Evolutionary conservation across 2,888 invertebrate species (phyloP), one percentile per base, ranked within the genome.

Genomic region (Andrena bicolor): DNA sequence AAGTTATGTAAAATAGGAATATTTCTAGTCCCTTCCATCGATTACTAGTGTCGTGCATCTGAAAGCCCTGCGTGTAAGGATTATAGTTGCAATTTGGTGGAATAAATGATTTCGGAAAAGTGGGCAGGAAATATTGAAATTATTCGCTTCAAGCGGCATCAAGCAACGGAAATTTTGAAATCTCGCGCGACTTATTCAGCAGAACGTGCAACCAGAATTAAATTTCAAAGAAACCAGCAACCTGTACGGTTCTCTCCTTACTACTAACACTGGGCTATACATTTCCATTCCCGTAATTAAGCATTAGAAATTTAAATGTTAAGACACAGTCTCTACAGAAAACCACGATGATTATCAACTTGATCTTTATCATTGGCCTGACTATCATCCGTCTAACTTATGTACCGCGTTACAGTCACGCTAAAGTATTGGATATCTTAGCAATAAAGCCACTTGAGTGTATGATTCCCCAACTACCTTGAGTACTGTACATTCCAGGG

Each of bases 321-420:
- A 83, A 75, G 68, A 77, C 76, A 77, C 82, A 88, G 88, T 87
- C 80, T 86, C 84, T 80, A 61, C 5, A 58, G 23, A 68, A 71
- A 28, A 48, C 66, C 84, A 81, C 76, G 74, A 63, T 58, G 82
- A 88, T 86, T 87, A 87, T 77, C 84, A 86, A 84, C 80, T 41
- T 68, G 78, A 87, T 82, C 72, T 6, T 56, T 51, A 63, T 78
- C 60, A 66, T 75, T 69, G 71, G 76, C 84, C 76, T 61, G 41
- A 64, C 61, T 49, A 65, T 41, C 41, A 41, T 41, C 41, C 41
- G 5, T 58, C 58, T 16, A 58, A 58, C n/a, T 26, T 13, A 35
- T 23, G 35, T 69, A 35, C 16, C n/a, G 2, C 7, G 23, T 13
- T 41, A 10, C 13, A 41, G 13, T 23, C 26, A 41, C 41, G n/a